Base-by-base conservation (phyloP, 2,797 vertebrate species). In the Champsocephalus esox region DNA sequence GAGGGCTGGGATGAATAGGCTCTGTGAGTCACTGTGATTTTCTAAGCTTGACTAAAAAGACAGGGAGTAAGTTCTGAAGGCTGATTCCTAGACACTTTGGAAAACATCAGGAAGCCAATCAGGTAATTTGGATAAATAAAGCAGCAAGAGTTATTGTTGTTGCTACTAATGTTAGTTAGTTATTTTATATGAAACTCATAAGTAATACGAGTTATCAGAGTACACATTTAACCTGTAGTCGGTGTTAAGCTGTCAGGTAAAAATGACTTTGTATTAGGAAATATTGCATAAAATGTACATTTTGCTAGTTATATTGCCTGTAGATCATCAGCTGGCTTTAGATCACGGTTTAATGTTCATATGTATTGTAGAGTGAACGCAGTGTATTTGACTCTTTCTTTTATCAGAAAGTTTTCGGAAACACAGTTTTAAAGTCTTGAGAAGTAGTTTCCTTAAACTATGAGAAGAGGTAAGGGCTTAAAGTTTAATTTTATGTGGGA, bases 1-100 rank as follows among this genome's bases (percentile, higher is more conserved):
- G 65, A 68, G 16, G 45, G 16, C 32, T 3, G 12, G 70, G 71
- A 85, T 89, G 78, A 88, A 88, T 80, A 51, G 46, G 58, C 32
- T 67, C 48, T 54, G 59, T 69, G 75, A 85, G 61, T 78, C 72
- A 46, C 32, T 38, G 59, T 38, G 75, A 75, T 70, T 77, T 75
- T 71, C 71, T 68, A 51, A 61, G 59, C 55, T 74, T 71, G 51
- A 80, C 51, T 46, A 54, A 77, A 82, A 85, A 70, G 58, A 76
- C 41, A 38, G 1, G 7, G 28, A 51, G 66, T 56, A 64, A 60
- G 28, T 66, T 80, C 3, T 66, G 49, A 82, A 60, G 64, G 32
- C 44, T 52, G 54, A 69, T 66, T 45, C 19, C 19, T 54, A 44
- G 56, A 61, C 16, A n/a, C 32, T 74, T 76, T 75, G 61, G 14